Base-by-base conservation (phyloP, 1,140 invertebrate species). In the Brachionus rotundiformis region DNA sequence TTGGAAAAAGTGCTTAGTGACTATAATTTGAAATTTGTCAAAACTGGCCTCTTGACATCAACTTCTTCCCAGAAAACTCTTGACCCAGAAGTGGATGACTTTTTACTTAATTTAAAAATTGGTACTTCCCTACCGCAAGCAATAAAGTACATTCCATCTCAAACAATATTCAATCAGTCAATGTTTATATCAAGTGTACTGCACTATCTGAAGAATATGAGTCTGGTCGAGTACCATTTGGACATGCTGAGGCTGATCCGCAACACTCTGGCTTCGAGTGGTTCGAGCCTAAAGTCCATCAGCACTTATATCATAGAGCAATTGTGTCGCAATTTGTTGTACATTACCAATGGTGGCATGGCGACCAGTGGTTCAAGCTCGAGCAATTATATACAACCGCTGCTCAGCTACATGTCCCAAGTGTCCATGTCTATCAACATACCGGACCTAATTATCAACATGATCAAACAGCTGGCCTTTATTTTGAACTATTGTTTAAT, bases 131-230 rank as follows among this genome's bases (percentile, higher is more conserved):
- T 10, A 11, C 23, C 33, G 3, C 7, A 54, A 11, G 11, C 29
- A 59, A 23, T 81, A 39, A 84, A 83, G 44, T 87, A 85, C 81
- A 83, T 82, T 31, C 31, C 81, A 1, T 75, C 81, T n/a, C 83
- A 83, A 63, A 84, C 87, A 7, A 84, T 88, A 23, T 84, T 86
- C 23, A 85, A 87, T 61, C 94, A 96, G 86, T 91, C 93, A 19
- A 93, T 96, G 91, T 95, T 96, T 85, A 87, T 95, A 19, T 91
- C 92, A 25, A 92, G 93, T 49, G 90, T 95, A 75, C 87, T 94
- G 61, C 93, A 91, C 84, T 94, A 94, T 16, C 88, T 95, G 3
- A 89, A 89, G 82, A 89, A 90, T 81, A 84, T 86, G 27, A 88
- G 89, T 59, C 83, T 88, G 36, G 86, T 88, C 88, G 92, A 83